A percentile compares a stretch with the other conserved stretches of the same genome.
Conservation (phyloP, 53 echinoderm and acorn worm species). For the Zoroaster sp. region DNA sequence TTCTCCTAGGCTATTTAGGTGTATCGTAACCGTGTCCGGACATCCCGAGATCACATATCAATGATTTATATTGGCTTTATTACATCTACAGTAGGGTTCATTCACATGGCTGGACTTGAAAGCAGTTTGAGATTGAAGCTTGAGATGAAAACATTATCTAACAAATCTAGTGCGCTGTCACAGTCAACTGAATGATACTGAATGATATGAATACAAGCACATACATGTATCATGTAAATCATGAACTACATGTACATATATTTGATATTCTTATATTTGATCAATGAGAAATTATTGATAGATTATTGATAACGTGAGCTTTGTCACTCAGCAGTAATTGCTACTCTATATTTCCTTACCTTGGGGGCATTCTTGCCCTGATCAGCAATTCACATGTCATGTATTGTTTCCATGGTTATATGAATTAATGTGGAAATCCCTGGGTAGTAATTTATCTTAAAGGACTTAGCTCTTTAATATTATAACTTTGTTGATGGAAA, state of each 20-base stretch:
- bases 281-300: not conserved
- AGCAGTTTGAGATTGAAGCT: too few relatives aligned
- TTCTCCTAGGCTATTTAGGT: slow-evolving; percentile 37
- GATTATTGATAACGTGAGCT: slow-evolving; percentile 1
- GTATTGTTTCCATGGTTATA: slow-evolving; percentile 37
- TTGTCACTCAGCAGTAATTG: slow-evolving; percentile 2
- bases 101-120: not conserved
- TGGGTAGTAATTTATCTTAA: not conserved
- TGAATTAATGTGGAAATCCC: slow-evolving; percentile 15
- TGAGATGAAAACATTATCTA: too few relatives aligned
- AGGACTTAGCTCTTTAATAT: not conserved
- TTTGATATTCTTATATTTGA: too few relatives aligned
- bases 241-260: too few relatives aligned
- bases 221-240: too few relatives aligned
- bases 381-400: not conserved
- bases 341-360: slow-evolving; percentile 19
- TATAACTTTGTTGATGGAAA: too few relatives aligned
- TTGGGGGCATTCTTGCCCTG: not conserved
- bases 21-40: not conserved
- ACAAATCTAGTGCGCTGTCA: too few relatives aligned
- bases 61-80: not conserved
- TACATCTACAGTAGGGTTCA: not conserved
- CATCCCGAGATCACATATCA: not conserved
- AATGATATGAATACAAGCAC: too few relatives aligned
- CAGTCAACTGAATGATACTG: too few relatives aligned